Conservation (phyloP, 1,140 invertebrate genomes). For the Elymnias hypermnestra region DNA sequence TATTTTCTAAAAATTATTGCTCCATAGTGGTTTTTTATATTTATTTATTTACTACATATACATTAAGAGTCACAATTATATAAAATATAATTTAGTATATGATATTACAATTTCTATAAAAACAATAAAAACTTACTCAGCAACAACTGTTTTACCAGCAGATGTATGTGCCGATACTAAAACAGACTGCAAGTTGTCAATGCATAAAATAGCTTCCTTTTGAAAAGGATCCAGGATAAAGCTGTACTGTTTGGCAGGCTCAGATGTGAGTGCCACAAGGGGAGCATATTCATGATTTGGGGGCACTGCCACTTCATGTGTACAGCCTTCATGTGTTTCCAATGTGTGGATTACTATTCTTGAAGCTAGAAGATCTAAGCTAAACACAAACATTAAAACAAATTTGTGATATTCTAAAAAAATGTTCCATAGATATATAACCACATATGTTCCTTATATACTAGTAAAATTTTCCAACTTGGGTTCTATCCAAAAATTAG, state of each 20-base stretch:
- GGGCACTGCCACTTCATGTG: slow-evolving; percentile 95
- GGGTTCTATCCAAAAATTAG: too few relatives aligned
- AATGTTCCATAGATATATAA: too few relatives aligned
- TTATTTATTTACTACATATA: too few relatives aligned
- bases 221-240: slow-evolving; percentile 99
- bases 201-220: slow-evolving; percentile 96
- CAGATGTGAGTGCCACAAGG: slow-evolving; percentile 76
- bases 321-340: slow-evolving; percentile 92
- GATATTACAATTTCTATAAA: too few relatives aligned
- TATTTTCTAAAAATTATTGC: too few relatives aligned
- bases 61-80: too few relatives aligned
- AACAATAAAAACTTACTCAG: slow-evolving; percentile 95
- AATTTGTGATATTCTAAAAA: too few relatives aligned
- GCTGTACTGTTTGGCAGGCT: slow-evolving; percentile 94
- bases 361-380: slow-evolving; percentile 78
- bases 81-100: too few relatives aligned
- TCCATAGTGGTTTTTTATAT: too few relatives aligned
- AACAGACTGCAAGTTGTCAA: slow-evolving; percentile 98
- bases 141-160: slow-evolving; percentile 99
- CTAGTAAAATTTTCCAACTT: too few relatives aligned
- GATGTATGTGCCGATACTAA: slow-evolving; percentile 99
- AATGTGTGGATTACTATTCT: slow-evolving; percentile 91
- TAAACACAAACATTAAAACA: too few relatives aligned
- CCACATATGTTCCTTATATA: too few relatives aligned
- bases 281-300: slow-evolving; percentile 90